Percentiles rank a stretch among this genome's conserved stretches.
Conservation (phyloP, 2,888 invertebrate species). For the Siphlonurus alternatus region DNA sequence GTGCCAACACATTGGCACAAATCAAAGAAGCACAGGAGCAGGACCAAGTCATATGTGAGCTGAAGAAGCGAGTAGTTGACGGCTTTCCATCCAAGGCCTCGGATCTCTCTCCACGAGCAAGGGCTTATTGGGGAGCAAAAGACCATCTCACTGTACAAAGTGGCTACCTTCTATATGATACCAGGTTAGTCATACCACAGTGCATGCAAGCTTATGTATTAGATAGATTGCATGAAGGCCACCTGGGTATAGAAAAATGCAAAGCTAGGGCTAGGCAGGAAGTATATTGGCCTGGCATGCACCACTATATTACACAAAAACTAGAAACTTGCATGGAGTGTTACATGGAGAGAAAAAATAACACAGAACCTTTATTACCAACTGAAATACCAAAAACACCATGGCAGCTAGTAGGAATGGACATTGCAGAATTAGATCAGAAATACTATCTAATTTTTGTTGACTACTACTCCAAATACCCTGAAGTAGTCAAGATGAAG, state of each 20-base stretch:
- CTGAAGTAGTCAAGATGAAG: too few species aligned
- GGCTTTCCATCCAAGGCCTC: constrained; percentile 12
- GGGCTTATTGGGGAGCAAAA: neutral
- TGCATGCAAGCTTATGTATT: constrained; percentile 13
- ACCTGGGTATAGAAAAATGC: constrained; percentile 17
- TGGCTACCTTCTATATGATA: constrained; percentile 7
- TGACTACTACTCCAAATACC: too few species aligned
- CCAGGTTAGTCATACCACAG: constrained; percentile 13
- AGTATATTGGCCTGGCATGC: too few species aligned
- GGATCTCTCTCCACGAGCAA: neutral
- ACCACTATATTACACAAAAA: too few species aligned
- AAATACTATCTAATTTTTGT: too few species aligned
- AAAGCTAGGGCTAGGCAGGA: too few species aligned
- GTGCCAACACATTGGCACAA: constrained; percentile 8
- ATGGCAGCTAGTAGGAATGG: too few species aligned
- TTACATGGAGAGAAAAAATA: too few species aligned
- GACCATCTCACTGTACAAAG: constrained; percentile 1
- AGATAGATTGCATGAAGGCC: constrained; percentile 16
- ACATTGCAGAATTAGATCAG: too few species aligned
- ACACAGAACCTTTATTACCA: too few species aligned
- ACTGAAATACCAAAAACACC: too few species aligned
- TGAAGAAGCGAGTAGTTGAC: constrained; percentile 9
- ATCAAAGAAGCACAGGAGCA: constrained; percentile 7
- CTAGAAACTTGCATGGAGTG: too few species aligned
- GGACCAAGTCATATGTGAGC: constrained; percentile 5